These are phyloP conservation scores for Liopterus haemorrhoidalis DNA, from an alignment of 2,888 invertebrate genomes.

Conservation along the genomic window DNA sequence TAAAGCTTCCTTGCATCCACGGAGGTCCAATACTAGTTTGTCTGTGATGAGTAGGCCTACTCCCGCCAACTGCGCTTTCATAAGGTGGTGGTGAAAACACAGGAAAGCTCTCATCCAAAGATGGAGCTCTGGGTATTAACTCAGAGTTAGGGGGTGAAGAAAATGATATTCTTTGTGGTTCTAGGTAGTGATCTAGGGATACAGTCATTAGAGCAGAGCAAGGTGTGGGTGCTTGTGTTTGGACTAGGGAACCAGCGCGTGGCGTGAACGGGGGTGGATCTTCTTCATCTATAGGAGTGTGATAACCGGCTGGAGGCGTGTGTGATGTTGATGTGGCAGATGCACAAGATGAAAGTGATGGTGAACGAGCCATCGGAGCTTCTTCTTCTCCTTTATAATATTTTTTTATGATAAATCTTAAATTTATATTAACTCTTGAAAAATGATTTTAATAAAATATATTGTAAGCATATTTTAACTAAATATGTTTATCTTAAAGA, in stretches of 20 bases:
- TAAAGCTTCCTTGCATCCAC: constrained; percentile 48
- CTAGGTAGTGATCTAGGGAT: constrained; percentile 78
- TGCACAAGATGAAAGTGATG: constrained; percentile 56
- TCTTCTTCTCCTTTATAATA: constrained; percentile 28
- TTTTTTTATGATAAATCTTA: constrained; percentile 1
- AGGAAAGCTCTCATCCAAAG: constrained; percentile 76
- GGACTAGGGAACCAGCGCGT: constrained; percentile 50
- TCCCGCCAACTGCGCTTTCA: constrained; percentile 43
- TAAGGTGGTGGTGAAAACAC: constrained; percentile 79
- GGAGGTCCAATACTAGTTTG: constrained; percentile 50
- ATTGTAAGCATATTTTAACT: too few relatives aligned
- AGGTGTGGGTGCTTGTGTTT: constrained; percentile 58
- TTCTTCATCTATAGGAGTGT: constrained; percentile 66
- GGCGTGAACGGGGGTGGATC: constrained; percentile 49
- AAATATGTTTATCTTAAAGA: too few relatives aligned
- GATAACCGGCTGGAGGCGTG: constrained; percentile 65
- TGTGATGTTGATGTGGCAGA: constrained; percentile 54
- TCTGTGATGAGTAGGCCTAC: constrained; percentile 39
- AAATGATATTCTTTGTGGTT: constrained; percentile 76
- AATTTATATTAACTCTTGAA: background rate
- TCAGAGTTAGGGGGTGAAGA: constrained; percentile 73
- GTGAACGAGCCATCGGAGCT: constrained; percentile 52
- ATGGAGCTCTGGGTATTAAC: constrained; percentile 58
- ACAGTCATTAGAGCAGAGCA: constrained; percentile 80
- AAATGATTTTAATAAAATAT: background rate